Base-by-base conservation (phyloP, 2,113 vertebrate genomes). In the Seriola dumerili region DNA sequence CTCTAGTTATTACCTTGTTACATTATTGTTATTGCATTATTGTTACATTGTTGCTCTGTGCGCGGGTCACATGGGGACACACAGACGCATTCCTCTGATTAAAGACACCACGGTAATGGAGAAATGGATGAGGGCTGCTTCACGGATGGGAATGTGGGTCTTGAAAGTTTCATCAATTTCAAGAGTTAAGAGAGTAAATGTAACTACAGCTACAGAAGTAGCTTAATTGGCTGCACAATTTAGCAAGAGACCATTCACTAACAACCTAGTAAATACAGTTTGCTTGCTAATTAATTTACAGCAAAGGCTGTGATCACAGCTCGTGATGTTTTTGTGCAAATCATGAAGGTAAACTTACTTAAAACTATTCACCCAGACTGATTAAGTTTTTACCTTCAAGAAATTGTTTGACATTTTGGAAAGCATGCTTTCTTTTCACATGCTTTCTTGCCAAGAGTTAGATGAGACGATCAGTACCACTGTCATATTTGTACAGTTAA, bases 21-120 rank as follows among this genome's bases (percentile, higher is more conserved):
- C 86, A 86, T 87, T 86, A 85, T 65, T 84, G 82, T 89, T 90
- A 93, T 93, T 91, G 79, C 81, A 87, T 93, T 90, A 93, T 57
- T 72, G 62, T 81, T 72, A 55, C 76, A 17, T 65, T 66, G 87
- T 84, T 46, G 55, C 79, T 80, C 52, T 50, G 70, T 5, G 48
- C 1, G 12, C 8, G 75, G 80, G 81, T 85, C 89, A 86, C 86
- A 50, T 46, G 85, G 77, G 78, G 75, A 66, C 71, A 23, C 42
- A 0, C 17, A 21, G 69, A 38, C 2, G 4, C 88, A 92, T 92
- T 92, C 89, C 87, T 89, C 79, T 88, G 89, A 92, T 75, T 87
- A 74, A 90, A 80, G 80, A 81, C 71, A 4, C 75, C 62, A 25
- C 54, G 63, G 83, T 79, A 59, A 89, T 72, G 77, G 72, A 78